These are phyloP conservation scores for Drosophila mettleri DNA, from an alignment of 2,888 invertebrate genomes.

Conservation along the genomic window DNA sequence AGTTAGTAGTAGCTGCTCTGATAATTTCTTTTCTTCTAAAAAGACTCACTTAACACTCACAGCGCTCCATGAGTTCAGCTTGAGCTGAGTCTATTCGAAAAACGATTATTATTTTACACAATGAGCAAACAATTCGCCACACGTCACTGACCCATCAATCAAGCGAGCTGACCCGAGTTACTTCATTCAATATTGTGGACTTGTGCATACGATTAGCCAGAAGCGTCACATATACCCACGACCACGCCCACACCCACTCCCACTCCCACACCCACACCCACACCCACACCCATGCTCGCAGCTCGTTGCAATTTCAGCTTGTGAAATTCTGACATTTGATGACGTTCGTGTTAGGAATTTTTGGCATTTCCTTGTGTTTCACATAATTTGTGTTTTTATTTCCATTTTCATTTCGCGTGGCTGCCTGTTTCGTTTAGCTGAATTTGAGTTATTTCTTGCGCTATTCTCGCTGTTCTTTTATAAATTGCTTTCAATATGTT, in stretches of 20 bases:
- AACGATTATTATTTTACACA: background rate
- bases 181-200: background rate
- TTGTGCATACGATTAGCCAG: background rate
- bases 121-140: background rate
- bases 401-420: constrained; percentile 3
- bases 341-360: constrained; percentile 41
- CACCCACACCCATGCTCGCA: background rate
- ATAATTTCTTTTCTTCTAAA: too few relatives aligned
- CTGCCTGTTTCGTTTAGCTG: constrained; percentile 31
- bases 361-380: constrained; percentile 35
- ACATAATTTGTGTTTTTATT: constrained; percentile 9
- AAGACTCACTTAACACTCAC: too few relatives aligned
- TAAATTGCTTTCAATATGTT: constrained; percentile 37
- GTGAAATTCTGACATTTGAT: constrained; percentile 21
- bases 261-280: background rate
- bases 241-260: background rate
- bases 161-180: constrained; percentile 1
- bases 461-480: constrained; percentile 6
- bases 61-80: background rate
- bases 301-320: constrained; percentile 2
- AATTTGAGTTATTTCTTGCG: constrained; percentile 32
- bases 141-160: constrained; percentile 9
- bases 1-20: background rate
- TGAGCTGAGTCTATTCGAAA: background rate
- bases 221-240: background rate